A percentile compares a stretch with the other conserved stretches of the same genome.
These are phyloP conservation scores for Anthopleura sola DNA, from an alignment of 64 coral and sea anemone species.

Conservation along the genomic window DNA sequence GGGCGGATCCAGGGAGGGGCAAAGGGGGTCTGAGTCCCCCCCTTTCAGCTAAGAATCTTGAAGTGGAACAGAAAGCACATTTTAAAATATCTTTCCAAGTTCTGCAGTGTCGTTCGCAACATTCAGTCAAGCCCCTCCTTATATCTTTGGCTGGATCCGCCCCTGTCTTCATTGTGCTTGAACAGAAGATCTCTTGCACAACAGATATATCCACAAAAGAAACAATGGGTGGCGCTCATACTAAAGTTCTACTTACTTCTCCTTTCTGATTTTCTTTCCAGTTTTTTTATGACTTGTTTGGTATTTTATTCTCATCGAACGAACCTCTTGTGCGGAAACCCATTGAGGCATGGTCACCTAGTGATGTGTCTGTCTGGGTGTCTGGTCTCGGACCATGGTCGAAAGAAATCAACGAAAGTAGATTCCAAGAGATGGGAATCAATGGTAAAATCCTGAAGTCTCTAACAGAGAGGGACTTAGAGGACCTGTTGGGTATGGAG, in stretches of 20 bases:
- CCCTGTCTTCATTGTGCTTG: too few species aligned
- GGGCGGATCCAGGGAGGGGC: too few species aligned
- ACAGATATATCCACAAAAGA: too few species aligned
- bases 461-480: conserved; percentile 39
- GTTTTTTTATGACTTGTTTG: conserved; percentile 24
- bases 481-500: conserved; percentile 21
- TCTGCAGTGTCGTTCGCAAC: too few species aligned
- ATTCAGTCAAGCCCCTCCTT: too few species aligned
- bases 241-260: neutral
- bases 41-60: too few species aligned
- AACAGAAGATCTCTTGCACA: too few species aligned
- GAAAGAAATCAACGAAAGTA: conserved; percentile 24
- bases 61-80: too few species aligned
- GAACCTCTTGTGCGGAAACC: conserved; percentile 44
- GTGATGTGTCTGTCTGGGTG: conserved; percentile 45
- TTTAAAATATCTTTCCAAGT: too few species aligned
- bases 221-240: too few species aligned
- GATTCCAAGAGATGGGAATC: conserved; percentile 25
- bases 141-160: too few species aligned
- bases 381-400: conserved; percentile 33
- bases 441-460: conserved; percentile 54
- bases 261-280: neutral
- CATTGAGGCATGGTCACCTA: conserved; percentile 26
- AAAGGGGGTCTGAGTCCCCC: too few species aligned
- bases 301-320: neutral